Percentiles rank a stretch among this genome's conserved stretches.
Evolutionary conservation across 2,888 invertebrate species (phyloP).

Genomic region (Thereva nobilitata): DNA sequence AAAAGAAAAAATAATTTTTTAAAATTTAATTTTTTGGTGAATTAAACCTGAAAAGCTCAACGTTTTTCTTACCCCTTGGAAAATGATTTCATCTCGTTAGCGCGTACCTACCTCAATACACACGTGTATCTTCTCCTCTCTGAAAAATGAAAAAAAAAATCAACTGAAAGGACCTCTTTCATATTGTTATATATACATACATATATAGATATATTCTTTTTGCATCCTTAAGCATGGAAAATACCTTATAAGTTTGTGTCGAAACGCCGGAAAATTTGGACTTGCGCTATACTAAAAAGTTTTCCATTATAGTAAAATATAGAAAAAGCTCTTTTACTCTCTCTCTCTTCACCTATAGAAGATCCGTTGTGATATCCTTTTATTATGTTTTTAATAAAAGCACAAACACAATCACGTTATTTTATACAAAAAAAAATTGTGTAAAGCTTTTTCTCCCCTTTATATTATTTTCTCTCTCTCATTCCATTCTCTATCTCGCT

Average conservation of each 20-base stretch:
- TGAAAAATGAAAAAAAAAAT: neutral
- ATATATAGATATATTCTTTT: neutral
- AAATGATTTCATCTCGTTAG: conserved; percentile 28
- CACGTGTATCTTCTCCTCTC: too few species aligned
- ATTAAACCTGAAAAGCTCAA: neutral
- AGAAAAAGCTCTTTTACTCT: neutral
- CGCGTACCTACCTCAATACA: conserved; percentile 1
- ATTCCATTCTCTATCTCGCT: too few species aligned
- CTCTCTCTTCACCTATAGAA: neutral
- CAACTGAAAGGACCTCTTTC: neutral
- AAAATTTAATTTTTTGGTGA: too few species aligned
- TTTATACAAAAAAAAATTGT: too few species aligned
- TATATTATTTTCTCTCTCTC: too few species aligned
- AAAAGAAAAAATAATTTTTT: too few species aligned
- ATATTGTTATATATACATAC: too few species aligned
- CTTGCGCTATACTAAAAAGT: conserved; percentile 35
- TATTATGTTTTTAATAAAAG: too few species aligned
- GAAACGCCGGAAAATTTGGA: conserved; percentile 33
- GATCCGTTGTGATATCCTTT: too few species aligned
- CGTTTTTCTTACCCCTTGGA: conserved; percentile 4
- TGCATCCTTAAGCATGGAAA: conserved; percentile 9
- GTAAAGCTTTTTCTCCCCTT: too few species aligned
- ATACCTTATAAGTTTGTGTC: conserved; percentile 18
- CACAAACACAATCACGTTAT: too few species aligned
- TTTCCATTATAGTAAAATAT: conserved; percentile 8